phyloP scores from a whole-genome alignment of 2,888 invertebrate genomes.

The Galerucella pusilla region DNA sequence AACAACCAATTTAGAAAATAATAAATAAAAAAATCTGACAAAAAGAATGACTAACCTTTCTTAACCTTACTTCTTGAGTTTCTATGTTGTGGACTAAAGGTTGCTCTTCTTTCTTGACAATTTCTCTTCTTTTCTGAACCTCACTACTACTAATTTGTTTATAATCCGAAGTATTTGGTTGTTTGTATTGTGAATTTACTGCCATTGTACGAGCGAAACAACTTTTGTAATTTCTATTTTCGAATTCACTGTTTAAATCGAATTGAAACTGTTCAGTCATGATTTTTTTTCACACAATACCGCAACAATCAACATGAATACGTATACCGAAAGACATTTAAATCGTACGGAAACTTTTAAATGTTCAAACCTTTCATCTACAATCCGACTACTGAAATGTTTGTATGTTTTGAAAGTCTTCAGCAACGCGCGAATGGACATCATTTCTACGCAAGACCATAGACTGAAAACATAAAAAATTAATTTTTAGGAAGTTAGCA shows the following conservation, averaged over 20 bases:
- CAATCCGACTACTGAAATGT: constrained; percentile 42
- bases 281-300: constrained; percentile 26
- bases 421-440: constrained; percentile 51
- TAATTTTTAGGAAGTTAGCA: not conserved
- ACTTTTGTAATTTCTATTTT: constrained; percentile 60
- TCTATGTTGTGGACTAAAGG: constrained; percentile 32
- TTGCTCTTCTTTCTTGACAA: constrained; percentile 32
- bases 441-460: constrained; percentile 40
- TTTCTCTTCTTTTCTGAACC: constrained; percentile 19
- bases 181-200: constrained; percentile 60
- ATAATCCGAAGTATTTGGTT: constrained; percentile 45
- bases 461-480: not conserved
- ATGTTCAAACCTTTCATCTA: constrained; percentile 26
- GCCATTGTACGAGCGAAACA: constrained; percentile 63
- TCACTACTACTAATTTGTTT: constrained; percentile 23
- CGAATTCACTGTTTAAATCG: constrained; percentile 56
- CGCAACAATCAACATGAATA: constrained; percentile 1
- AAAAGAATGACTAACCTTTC: constrained; percentile 47
- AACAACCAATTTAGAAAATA: not conserved
- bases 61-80: constrained; percentile 44
- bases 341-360: not conserved
- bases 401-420: constrained; percentile 46
- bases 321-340: constrained; percentile 18
- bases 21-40: not conserved
- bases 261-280: constrained; percentile 52